phyloP scores from a whole-genome alignment of 2,888 invertebrate species.

The Aspidapion aeneum region DNA sequence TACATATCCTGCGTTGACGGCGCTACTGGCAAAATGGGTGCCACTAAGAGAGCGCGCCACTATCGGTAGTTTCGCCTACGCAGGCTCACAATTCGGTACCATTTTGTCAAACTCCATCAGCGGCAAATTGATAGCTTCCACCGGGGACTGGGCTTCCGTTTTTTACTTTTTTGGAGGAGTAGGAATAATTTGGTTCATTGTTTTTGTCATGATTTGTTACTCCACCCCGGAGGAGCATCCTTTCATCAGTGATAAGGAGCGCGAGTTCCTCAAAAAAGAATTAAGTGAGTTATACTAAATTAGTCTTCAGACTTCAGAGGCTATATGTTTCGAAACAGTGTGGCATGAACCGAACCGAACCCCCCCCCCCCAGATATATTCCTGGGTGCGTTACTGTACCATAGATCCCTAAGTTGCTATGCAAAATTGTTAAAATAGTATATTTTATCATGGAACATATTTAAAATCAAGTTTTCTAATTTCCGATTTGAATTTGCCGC shows the following conservation, averaged over 20 bases:
- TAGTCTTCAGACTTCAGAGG: no score
- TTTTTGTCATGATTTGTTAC: constrained; percentile 50
- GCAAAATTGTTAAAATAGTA: no score
- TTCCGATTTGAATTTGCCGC: no score
- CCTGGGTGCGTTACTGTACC: no score
- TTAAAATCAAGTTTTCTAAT: no score
- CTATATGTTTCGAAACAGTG: no score
- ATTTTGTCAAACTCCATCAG: constrained; percentile 63
- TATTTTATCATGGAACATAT: no score
- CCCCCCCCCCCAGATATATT: no score
- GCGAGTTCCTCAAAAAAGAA: constrained; percentile 63
- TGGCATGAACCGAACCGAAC: no score
- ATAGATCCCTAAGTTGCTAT: no score
- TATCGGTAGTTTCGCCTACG: constrained; percentile 75
- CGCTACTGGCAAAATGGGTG: constrained; percentile 77
- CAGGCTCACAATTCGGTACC: constrained; percentile 71
- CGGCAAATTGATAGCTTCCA: constrained; percentile 63
- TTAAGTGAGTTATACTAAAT: constrained; percentile 48
- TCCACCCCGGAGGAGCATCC: constrained; percentile 69
- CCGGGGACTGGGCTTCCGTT: constrained; percentile 69
- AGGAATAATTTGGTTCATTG: constrained; percentile 66
- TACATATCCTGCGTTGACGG: constrained; percentile 80
- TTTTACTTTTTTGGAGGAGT: constrained; percentile 77
- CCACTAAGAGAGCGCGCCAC: constrained; percentile 73
- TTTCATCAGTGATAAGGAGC: constrained; percentile 65